These are phyloP conservation scores for Butorides virescens DNA, from an alignment of 2,113 vertebrate species.

Conservation along the genomic window DNA sequence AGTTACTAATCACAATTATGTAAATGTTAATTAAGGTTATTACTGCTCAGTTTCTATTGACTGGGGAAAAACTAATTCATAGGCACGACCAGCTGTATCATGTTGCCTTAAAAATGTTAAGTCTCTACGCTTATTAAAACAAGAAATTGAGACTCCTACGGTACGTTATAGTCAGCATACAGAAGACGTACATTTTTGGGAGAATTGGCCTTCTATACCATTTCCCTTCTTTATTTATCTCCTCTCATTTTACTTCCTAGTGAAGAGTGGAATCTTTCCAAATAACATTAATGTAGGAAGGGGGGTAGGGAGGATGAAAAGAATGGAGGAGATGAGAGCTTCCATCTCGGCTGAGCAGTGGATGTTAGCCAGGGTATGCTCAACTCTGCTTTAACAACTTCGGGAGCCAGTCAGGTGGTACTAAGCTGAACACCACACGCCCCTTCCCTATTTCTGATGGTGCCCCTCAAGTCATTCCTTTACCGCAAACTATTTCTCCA, in stretches of 20 bases:
- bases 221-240: background rate
- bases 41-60: slow-evolving; percentile 67
- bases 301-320: background rate
- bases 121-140: slow-evolving; percentile 3
- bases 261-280: background rate
- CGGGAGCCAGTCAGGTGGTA: background rate
- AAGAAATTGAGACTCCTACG: background rate
- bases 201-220: background rate
- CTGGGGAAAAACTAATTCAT: slow-evolving; percentile 42
- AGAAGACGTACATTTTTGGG: background rate
- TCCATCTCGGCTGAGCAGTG: background rate
- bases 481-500: background rate
- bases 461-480: background rate
- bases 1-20: slow-evolving; percentile 76
- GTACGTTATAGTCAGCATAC: background rate
- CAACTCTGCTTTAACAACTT: background rate
- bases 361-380: background rate
- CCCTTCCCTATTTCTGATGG: background rate
- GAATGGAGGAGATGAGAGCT: background rate
- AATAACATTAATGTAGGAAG: background rate
- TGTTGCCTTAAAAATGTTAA: slow-evolving; percentile 50
- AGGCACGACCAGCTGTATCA: slow-evolving; percentile 46
- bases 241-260: background rate
- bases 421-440: background rate
- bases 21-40: slow-evolving; percentile 76